These are phyloP conservation scores for Vollenhovia emeryi DNA, from an alignment of 1,140 invertebrate genomes.

Conservation along the genomic window DNA sequence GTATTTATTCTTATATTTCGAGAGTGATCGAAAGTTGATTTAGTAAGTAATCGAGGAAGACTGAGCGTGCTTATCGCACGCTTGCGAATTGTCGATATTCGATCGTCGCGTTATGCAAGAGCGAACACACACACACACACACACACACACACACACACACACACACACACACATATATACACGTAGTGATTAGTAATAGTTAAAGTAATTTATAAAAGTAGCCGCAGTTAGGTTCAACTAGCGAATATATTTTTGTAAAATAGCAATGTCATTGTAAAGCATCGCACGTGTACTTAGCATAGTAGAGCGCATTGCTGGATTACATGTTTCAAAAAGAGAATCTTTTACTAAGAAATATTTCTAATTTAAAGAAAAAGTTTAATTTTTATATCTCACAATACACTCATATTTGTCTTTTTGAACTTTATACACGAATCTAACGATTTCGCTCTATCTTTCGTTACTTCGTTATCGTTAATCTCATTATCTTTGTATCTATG, in stretches of 20 bases:
- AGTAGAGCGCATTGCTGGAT: background rate
- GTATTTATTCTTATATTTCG: constrained; percentile 51
- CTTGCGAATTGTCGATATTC: constrained; percentile 35
- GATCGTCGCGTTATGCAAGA: constrained; percentile 24
- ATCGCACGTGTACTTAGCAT: background rate
- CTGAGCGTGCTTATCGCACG: constrained; percentile 32
- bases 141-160: no score
- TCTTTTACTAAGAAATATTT: constrained; percentile 9
- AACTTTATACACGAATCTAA: background rate
- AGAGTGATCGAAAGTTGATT: constrained; percentile 4
- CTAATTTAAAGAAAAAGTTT: constrained; percentile 5
- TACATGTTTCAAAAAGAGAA: background rate
- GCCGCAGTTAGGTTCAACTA: background rate
- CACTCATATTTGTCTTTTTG: background rate
- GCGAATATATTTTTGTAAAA: background rate
- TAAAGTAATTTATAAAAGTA: constrained; percentile 41
- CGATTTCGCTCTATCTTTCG: constrained; percentile 13
- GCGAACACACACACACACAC: background rate
- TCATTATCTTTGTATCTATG: constrained; percentile 13
- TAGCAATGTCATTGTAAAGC: background rate
- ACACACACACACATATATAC: background rate
- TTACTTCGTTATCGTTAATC: constrained; percentile 24
- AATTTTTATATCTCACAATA: constrained; percentile 6
- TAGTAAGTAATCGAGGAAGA: constrained; percentile 46
- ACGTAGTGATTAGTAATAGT: background rate